phyloP scores from a whole-genome alignment of 2,797 vertebrate species.

The Danio tinwini region DNA sequence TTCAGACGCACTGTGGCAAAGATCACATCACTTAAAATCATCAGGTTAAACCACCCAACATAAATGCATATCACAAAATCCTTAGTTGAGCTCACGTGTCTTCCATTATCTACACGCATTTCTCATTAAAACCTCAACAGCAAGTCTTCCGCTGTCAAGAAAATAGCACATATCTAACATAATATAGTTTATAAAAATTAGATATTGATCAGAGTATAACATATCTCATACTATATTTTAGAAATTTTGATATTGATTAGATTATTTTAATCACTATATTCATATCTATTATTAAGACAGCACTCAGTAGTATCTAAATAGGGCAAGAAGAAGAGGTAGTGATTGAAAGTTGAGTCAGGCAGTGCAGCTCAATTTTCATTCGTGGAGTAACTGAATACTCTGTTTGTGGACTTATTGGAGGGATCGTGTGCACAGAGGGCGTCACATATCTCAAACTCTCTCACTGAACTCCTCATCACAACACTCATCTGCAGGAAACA shows the following conservation, averaged over 20 bases:
- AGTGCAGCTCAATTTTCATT: slow-evolving; percentile 8
- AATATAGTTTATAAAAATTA: slow-evolving; percentile 4
- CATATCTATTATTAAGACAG: background rate
- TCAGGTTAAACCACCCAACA: slow-evolving; percentile 39
- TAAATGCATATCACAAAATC: slow-evolving; percentile 10
- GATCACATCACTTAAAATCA: slow-evolving; percentile 17
- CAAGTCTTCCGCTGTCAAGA: slow-evolving; percentile 59
- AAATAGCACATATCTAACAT: background rate
- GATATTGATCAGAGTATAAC: background rate
- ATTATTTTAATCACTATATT: slow-evolving; percentile 2
- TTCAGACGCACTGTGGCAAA: slow-evolving; percentile 50
- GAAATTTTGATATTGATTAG: background rate
- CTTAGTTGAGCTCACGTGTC: slow-evolving; percentile 45
- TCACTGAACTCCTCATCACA: background rate
- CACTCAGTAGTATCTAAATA: slow-evolving; percentile 59
- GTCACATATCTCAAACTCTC: slow-evolving; percentile 15
- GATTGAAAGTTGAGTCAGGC: slow-evolving; percentile 65
- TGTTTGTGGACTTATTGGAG: slow-evolving; percentile 3
- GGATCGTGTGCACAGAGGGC: background rate
- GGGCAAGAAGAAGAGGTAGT: slow-evolving; percentile 64
- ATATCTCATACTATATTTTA: no score
- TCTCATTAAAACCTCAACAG: slow-evolving; percentile 38
- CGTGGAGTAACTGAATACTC: slow-evolving; percentile 59
- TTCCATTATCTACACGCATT: slow-evolving; percentile 53
- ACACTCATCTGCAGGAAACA: slow-evolving; percentile 5